Percentiles rank a stretch among this genome's conserved stretches.
Evolutionary conservation across 2,113 vertebrate species (phyloP).

Genomic region (Passer montanus): DNA sequence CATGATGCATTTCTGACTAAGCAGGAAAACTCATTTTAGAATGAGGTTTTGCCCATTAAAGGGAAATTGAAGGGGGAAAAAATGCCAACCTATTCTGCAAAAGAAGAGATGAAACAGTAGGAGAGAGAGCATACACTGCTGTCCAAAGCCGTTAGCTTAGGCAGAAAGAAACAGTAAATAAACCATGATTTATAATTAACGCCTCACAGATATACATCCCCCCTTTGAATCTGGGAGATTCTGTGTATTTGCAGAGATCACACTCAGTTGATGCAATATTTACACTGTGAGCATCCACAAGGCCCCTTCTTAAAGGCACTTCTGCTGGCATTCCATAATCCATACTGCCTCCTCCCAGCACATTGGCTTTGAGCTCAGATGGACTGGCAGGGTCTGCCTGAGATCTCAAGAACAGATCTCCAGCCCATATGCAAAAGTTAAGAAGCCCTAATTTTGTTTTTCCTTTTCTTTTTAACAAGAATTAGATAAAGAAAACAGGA

Average conservation of each 20-base stretch:
- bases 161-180: slow-evolving; percentile 23
- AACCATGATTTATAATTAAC: slow-evolving; percentile 51
- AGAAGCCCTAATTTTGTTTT: not conserved
- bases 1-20: slow-evolving; percentile 57
- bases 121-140: not conserved
- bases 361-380: not conserved
- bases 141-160: slow-evolving; percentile 2
- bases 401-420: not conserved
- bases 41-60: slow-evolving; percentile 42
- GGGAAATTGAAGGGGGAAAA: not conserved
- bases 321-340: not conserved
- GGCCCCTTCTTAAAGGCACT: not conserved
- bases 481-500: not conserved
- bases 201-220: not conserved
- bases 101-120: not conserved
- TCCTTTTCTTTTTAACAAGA: not conserved
- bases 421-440: not conserved
- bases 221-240: not conserved
- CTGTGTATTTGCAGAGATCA: not conserved
- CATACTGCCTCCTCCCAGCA: not conserved
- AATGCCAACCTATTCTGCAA: not conserved
- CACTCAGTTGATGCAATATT: not conserved
- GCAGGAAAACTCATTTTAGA: slow-evolving; percentile 42
- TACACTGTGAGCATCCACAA: not conserved
- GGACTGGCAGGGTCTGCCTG: not conserved